phyloP scores from a whole-genome alignment of 2,888 invertebrate species.

The Acrobasis suavella region DNA sequence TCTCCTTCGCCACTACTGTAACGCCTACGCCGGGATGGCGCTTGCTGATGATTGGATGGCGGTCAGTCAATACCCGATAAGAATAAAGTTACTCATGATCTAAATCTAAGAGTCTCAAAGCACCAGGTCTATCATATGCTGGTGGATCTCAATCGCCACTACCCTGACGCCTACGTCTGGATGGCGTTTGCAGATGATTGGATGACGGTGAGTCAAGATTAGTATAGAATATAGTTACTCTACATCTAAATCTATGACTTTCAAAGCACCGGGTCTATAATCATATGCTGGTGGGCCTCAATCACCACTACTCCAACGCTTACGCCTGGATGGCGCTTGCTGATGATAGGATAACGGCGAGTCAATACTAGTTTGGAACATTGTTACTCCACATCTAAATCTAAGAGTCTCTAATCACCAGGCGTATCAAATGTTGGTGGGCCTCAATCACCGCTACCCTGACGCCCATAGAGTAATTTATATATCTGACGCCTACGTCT shows the following conservation, averaged over 20 bases:
- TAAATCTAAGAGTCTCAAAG: constrained; percentile 28
- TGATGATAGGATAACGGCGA: constrained; percentile 50
- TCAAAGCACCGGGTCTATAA: constrained; percentile 42
- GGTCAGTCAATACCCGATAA: no score
- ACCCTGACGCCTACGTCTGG: constrained; percentile 71
- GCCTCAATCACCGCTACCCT: constrained; percentile 61
- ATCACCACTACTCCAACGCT: constrained; percentile 63
- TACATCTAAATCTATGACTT: no score
- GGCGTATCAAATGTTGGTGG: constrained; percentile 52
- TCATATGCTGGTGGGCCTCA: constrained; percentile 58
- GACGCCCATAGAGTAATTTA: no score
- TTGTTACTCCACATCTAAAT: no score
- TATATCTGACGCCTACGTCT: constrained; percentile 68
- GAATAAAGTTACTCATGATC: no score
- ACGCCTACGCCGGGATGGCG: constrained; percentile 69
- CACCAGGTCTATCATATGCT: constrained; percentile 46
- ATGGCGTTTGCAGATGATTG: constrained; percentile 64
- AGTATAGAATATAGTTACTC: no score
- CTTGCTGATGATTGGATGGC: constrained; percentile 62
- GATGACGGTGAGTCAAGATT: constrained; percentile 35
- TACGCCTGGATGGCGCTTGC: constrained; percentile 71
- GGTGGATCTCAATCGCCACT: constrained; percentile 58
- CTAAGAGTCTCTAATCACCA: constrained; percentile 34
- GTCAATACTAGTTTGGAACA: no score
- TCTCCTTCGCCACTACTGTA: constrained; percentile 60